These are phyloP conservation scores for Octopus sinensis DNA, from an alignment of 1,140 invertebrate genomes.

Conservation along the genomic window DNA sequence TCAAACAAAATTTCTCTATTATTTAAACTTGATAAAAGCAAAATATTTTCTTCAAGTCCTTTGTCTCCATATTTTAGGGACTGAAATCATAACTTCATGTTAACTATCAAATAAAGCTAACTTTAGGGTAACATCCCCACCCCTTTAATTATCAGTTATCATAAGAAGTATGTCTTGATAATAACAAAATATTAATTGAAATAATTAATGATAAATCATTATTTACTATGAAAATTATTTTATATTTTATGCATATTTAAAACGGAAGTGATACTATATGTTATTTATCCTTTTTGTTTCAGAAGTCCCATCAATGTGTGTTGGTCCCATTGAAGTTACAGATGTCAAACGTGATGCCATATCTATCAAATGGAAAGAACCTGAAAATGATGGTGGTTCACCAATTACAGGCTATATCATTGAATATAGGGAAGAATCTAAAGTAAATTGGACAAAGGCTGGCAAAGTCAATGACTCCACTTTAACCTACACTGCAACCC, in stretches of 20 bases:
- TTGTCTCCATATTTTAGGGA: too few species aligned
- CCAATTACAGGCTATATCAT: constrained; percentile 89
- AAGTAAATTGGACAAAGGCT: constrained; percentile 57
- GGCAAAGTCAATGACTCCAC: constrained; percentile 66
- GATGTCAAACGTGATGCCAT: constrained; percentile 60
- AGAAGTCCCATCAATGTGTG: constrained; percentile 26
- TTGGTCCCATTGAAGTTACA: constrained; percentile 57
- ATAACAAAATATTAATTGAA: neutral
- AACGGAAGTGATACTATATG: neutral
- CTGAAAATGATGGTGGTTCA: constrained; percentile 95
- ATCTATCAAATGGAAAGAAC: constrained; percentile 92
- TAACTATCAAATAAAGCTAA: too few species aligned
- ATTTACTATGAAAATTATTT: neutral
- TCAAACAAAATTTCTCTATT: too few species aligned
- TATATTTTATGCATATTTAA: constrained; percentile 3
- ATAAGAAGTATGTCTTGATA: too few species aligned
- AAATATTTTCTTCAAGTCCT: too few species aligned
- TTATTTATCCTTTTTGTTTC: neutral
- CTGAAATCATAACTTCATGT: too few species aligned
- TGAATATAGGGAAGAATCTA: constrained; percentile 77
- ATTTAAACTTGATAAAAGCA: too few species aligned
- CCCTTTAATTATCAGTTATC: too few species aligned
- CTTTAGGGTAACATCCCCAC: too few species aligned
- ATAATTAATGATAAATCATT: neutral
- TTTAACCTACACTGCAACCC: constrained; percentile 69